phyloP scores from a whole-genome alignment of 2,113 vertebrate genomes.

The Trochalopteron elliotii region DNA sequence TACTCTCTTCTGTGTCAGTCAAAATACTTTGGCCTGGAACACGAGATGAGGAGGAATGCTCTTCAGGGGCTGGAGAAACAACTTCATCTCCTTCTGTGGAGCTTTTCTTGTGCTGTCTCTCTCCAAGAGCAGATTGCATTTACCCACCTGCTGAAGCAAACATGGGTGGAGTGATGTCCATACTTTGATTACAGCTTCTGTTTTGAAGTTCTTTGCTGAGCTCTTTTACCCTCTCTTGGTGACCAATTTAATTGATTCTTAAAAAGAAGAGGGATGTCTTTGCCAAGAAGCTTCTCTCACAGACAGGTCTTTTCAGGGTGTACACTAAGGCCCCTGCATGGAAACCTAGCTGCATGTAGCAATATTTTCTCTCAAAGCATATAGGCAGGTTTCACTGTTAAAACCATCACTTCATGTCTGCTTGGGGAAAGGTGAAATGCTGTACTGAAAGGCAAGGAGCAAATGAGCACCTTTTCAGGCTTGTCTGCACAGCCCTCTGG shows the following conservation, averaged over 20 bases:
- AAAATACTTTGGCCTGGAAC: background rate
- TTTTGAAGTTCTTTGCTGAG: background rate
- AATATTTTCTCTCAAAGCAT: background rate
- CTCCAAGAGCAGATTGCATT: background rate
- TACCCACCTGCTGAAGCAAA: background rate
- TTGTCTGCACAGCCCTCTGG: background rate
- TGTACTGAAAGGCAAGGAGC: background rate
- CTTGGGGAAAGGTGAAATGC: background rate
- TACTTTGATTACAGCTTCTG: slow-evolving; percentile 1
- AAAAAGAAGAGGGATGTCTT: background rate
- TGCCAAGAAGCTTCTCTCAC: background rate
- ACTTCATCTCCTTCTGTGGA: background rate
- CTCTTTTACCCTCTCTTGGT: background rate
- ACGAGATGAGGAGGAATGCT: background rate
- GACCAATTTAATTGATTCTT: slow-evolving; percentile 9
- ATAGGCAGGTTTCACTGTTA: background rate
- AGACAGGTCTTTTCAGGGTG: background rate
- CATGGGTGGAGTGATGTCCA: background rate
- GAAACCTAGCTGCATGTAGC: background rate
- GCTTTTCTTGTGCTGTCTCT: background rate
- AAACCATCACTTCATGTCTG: background rate
- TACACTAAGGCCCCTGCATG: background rate
- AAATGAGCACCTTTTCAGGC: background rate
- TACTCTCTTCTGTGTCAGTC: background rate
- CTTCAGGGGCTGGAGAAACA: background rate